phyloP scores from a whole-genome alignment of 2,797 vertebrate genomes.

The Siniperca scherzeri region DNA sequence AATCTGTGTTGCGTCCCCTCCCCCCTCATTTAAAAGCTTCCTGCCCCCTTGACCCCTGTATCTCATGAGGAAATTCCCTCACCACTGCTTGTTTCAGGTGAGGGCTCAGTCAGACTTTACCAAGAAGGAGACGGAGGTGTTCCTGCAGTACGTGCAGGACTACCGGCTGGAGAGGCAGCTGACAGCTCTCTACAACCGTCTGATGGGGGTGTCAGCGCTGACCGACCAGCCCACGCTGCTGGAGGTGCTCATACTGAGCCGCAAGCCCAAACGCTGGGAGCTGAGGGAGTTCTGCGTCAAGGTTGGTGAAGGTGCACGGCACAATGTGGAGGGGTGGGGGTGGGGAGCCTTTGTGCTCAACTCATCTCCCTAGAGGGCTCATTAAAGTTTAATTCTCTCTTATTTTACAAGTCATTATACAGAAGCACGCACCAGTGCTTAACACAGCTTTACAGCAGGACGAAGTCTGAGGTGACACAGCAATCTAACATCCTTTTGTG shows the following conservation, averaged over 20 bases:
- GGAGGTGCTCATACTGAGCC: slow-evolving; percentile 76
- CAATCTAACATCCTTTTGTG: slow-evolving; percentile 5
- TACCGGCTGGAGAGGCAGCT: slow-evolving; percentile 84
- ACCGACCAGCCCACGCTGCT: slow-evolving; percentile 79
- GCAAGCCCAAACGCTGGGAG: slow-evolving; percentile 81
- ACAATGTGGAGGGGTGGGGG: no score
- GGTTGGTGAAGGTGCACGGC: slow-evolving; percentile 60
- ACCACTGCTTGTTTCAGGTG: slow-evolving; percentile 42
- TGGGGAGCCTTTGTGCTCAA: slow-evolving; percentile 12
- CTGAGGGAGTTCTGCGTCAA: slow-evolving; percentile 83
- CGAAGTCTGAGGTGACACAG: slow-evolving; percentile 31
- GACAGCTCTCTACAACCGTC: slow-evolving; percentile 78
- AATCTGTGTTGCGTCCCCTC: neutral
- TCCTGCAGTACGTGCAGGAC: slow-evolving; percentile 78
- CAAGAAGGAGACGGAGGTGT: slow-evolving; percentile 80
- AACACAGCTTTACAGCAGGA: slow-evolving; percentile 2
- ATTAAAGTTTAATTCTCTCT: slow-evolving; percentile 56
- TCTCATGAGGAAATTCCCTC: no score
- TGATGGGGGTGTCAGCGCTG: slow-evolving; percentile 78
- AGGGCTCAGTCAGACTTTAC: slow-evolving; percentile 76
- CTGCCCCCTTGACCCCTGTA: no score
- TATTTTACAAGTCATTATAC: slow-evolving; percentile 54
- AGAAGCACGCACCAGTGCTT: neutral
- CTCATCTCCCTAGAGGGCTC: slow-evolving; percentile 41
- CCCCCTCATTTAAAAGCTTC: neutral